Evolutionary conservation across 2,113 vertebrate species (phyloP), one percentile per base, ranked within the genome.

Genomic region (Empidonax traillii): DNA sequence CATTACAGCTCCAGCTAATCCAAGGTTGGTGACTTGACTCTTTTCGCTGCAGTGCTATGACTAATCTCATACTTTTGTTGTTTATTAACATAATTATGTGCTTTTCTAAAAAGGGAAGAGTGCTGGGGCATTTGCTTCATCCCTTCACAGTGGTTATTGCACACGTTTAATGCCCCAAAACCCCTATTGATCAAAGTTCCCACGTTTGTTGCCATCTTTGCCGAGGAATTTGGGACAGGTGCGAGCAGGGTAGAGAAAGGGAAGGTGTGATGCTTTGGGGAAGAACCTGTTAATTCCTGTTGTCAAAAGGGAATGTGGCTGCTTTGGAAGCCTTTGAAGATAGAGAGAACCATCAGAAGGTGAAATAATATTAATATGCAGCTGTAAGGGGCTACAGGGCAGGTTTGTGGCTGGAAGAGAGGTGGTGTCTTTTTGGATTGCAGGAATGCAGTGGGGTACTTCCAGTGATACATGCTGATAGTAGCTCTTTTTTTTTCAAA

Each of bases 401-500:
- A 46, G 51, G 22, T 28, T 11, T 24, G 16, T 68, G 37, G 25
- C 69, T 43, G 59, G 71, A 33, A 41, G 58, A 76, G 21, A 61
- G 44, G 12, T 30, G 52, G 12, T 0, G 1, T 37, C 56, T 52
- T 49, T 30, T 6, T 4, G 39, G 62, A 8, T 20, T 0, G 0
- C 24, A 61, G 88, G 44, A 92, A 35, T 35, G 37, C 51, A n/a
- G 28, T 19, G 12, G 69, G 61, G 58, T 52, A 5, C 53, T 49
- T 90, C 58, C 33, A 2, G 14, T 46, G 82, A 25, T 47, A 66
- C 33, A 1, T 18, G 23, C 24, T 37, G 43, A 4, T 21, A 7
- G 46, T 28, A 69, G 21, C 37, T 58, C 8, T 27, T 49, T 3
- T 14, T 77, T 91, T 73, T 14, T 77, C 82, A 78, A 58, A 46